Percentiles rank a stretch among this genome's conserved stretches.
Evolutionary conservation across 2,797 vertebrate genomes (phyloP).

Genomic region (Myotis vivesi): DNA sequence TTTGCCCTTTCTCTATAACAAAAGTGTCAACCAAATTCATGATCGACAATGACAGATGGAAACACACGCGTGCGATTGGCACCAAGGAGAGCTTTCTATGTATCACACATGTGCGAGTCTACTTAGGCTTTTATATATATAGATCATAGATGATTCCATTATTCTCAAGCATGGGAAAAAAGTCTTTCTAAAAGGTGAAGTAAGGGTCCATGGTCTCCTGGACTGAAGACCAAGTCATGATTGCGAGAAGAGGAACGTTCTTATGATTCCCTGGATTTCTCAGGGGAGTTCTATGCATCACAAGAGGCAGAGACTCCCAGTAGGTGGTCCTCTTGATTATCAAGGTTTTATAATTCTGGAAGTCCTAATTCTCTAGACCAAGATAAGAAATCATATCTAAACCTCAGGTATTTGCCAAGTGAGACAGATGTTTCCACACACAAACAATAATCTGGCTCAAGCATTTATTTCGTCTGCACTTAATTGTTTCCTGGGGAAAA

Average conservation of each 20-base stretch:
- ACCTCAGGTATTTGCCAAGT: constrained; percentile 64
- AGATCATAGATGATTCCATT: neutral
- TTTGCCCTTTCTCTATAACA: no score
- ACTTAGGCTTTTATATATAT: neutral
- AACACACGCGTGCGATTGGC: no score
- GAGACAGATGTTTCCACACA: constrained; percentile 74
- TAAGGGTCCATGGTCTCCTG: neutral
- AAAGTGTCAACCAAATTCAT: no score
- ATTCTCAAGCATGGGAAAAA: neutral
- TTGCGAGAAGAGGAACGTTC: neutral
- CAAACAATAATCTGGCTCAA: constrained; percentile 59
- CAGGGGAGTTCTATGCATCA: neutral
- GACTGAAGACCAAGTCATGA: neutral
- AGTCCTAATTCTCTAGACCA: constrained; percentile 66
- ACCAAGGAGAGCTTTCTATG: no score
- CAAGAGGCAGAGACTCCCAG: constrained; percentile 21
- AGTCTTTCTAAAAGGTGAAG: constrained; percentile 6
- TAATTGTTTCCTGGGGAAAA: constrained; percentile 59
- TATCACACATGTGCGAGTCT: no score
- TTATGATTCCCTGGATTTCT: neutral
- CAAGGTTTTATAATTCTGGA: constrained; percentile 71
- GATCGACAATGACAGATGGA: no score
- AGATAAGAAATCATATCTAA: constrained; percentile 68
- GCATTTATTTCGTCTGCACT: constrained; percentile 65
- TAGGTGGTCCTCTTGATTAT: constrained; percentile 70